A percentile compares a stretch with the other conserved stretches of the same genome.
These are phyloP conservation scores for Thaumatotibia leucotreta DNA, from an alignment of 1,140 invertebrate species.

Conservation along the genomic window DNA sequence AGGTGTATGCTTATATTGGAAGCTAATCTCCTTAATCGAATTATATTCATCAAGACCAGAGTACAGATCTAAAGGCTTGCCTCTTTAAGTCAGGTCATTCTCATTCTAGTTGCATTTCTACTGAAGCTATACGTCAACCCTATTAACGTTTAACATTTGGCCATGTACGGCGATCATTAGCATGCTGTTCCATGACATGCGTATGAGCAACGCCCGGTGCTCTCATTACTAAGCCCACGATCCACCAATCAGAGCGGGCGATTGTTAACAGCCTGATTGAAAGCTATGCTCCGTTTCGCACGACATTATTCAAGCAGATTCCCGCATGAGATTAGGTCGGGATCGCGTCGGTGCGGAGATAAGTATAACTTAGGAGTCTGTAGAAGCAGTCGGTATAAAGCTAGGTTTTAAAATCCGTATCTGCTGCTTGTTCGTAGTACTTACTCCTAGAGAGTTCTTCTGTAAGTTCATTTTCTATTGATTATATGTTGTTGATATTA, in stretches of 20 bases:
- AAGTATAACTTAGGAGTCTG: conserved; percentile 10
- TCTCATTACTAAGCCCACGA: conserved; percentile 50
- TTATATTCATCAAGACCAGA: neutral
- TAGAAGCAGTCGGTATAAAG: neutral
- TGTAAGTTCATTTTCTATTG: too few species aligned
- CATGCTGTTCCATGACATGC: conserved; percentile 37
- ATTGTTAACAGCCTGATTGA: conserved; percentile 55
- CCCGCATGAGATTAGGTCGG: conserved; percentile 40
- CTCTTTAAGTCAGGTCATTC: neutral
- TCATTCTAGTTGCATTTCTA: neutral
- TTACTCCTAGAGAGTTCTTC: too few species aligned
- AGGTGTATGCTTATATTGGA: neutral
- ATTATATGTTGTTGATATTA: too few species aligned
- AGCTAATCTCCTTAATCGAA: neutral
- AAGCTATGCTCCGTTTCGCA: conserved; percentile 53
- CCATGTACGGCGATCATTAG: conserved; percentile 49
- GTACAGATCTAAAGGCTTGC: neutral
- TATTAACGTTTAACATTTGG: conserved; percentile 29
- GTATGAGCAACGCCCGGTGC: conserved; percentile 38
- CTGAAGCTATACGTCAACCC: neutral
- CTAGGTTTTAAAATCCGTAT: neutral
- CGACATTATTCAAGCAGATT: conserved; percentile 55
- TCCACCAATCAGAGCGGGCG: conserved; percentile 44
- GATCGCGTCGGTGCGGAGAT: conserved; percentile 24
- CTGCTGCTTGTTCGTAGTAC: too few species aligned